Evolutionary conservation across 1,140 invertebrate genomes (phyloP), one percentile per base, ranked within the genome.

Genomic region (Bicyclus anynana): DNA sequence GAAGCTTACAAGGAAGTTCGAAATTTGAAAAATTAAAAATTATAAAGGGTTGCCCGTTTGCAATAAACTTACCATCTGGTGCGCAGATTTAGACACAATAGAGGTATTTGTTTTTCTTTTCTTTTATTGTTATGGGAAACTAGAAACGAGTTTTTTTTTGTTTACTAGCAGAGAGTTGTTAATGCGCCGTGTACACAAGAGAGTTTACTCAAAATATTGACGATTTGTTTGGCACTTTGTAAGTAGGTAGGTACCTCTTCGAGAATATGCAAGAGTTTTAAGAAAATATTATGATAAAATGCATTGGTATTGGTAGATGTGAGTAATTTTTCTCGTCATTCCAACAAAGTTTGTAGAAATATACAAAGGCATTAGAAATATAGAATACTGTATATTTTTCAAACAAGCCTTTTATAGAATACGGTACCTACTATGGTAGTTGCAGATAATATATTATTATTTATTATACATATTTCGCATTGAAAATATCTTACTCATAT

Each of bases 21-120:
- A n/a, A 65, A 55, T 68, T 68, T 55, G 51, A 56, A 69, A 55
- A 65, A 63, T 44, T 37, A 59, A 67, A 66, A 38, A 53, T 61
- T 60, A 37, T 46, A 69, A 69, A 63, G 63, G 59, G 57, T 69
- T 64, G 53, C 65, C 59, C 10, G n/a, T 1, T 12, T 33, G 29
- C 29, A 33, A 6, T 33, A 33, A 33, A 33, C 2, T 33, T 53
- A 53, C 60, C 63, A 65, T 61, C 63, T 65, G 63, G 27, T 44
- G 27, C 14, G 18, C 53, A 33, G 23, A 40, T 37, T 1, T 37
- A 7, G n/a, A 33, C 10, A 33, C 1, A 33, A 33, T 6, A n/a
- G 3, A 7, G 23, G 3, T 33, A 33, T 33, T 33, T 33, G n/a
- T 10, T 12, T 40, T 40, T 2, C 14, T 40, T 40, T 40, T 9